Base-by-base conservation (phyloP, 2,113 vertebrate species). In the Terrapene triunguis region DNA sequence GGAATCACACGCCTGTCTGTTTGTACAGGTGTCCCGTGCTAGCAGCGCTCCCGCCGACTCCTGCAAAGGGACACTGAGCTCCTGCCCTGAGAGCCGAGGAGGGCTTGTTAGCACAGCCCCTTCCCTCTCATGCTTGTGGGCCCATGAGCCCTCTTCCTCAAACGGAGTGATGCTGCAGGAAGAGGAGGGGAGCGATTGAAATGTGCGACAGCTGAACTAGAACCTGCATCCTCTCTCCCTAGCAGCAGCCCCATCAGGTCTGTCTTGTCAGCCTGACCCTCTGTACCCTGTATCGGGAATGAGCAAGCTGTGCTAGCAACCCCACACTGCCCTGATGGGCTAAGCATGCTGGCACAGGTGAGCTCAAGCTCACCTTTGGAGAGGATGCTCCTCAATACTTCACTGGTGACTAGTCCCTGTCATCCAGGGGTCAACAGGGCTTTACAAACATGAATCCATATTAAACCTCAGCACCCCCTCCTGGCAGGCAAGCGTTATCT, bases 341-440 rank as follows among this genome's bases (percentile, higher is more conserved):
- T 16, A 0, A 0, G n/a, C 0, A 0, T 53, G 74, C 5, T 0
- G n/a, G n/a, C 32, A 14, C 53, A 27, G 82, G 78, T 65, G 48
- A 54, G 57, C 21, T 47, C 65, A 2, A 35, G 62, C 62, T 17
- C 32, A 9, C 13, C 13, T 6, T 79, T 53, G 84, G 54, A 65
- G 10, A 57, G 6, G 2, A 0, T 57, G 38, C 54, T 42, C 8
- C 81, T 32, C 47, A n/a, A 27, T 27, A 5, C 50, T 47, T 13
- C 29, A 7, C 50, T 21, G 54, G 72, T 32, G 29, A 25, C 50
- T 6, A 6, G 44, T 59, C 5, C 21, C 38, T 87, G 32, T 21
- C 5, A 1, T 65, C 54, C 27, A 1, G 48, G 22, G 3, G 54
- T 24, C 24, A 14, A 10, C 12, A 17, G 53, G 9, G 17, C 55